Evolutionary conservation across 2,888 invertebrate species (phyloP).

Genomic region (Fissipunctia ypsillon): DNA sequence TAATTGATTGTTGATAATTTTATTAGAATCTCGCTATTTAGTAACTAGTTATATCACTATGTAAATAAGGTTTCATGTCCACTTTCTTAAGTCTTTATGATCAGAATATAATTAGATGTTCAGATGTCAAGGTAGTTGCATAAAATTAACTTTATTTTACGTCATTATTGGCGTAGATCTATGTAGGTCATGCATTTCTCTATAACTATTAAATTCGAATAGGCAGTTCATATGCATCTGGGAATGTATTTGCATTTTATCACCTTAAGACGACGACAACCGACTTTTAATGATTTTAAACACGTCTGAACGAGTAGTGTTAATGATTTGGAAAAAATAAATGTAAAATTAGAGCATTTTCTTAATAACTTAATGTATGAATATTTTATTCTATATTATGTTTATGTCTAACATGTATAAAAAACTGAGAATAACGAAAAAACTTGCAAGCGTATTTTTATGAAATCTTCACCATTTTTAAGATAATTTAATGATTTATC

Average conservation of each 20-base stretch:
- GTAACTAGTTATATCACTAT: conserved; percentile 30
- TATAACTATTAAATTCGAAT: not conserved
- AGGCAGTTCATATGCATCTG: not conserved
- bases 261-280: no score
- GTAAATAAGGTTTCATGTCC: not conserved
- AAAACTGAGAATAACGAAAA: no score
- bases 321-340: no score
- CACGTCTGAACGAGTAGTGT: no score
- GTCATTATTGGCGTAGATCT: not conserved
- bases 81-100: conserved; percentile 28
- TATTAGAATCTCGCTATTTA: conserved; percentile 2
- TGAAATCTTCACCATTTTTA: no score
- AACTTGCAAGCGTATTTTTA: no score
- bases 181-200: conserved; percentile 13
- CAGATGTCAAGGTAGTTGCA: conserved; percentile 24
- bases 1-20: conserved; percentile 1
- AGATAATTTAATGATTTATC: no score
- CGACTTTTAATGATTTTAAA: no score
- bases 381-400: no score
- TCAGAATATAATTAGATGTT: conserved; percentile 6
- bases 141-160: conserved; percentile 17
- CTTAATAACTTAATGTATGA: no score
- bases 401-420: no score
- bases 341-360: no score
- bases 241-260: not conserved